Percentiles rank a stretch among this genome's conserved stretches.
These are phyloP conservation scores for Rachycentron canadum DNA, from an alignment of 2,797 vertebrate species.

Conservation along the genomic window DNA sequence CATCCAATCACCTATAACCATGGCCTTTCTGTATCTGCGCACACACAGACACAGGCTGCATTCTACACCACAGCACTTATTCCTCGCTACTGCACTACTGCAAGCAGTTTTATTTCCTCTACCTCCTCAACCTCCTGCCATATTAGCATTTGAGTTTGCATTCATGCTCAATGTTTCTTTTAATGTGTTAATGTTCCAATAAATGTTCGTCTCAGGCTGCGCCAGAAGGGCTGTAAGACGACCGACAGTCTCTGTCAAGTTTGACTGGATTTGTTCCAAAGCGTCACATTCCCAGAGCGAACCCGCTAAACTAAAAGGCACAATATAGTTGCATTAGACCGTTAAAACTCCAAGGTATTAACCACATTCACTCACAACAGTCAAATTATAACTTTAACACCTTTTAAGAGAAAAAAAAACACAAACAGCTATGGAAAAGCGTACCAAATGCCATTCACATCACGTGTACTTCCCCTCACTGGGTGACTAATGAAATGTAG, in stretches of 20 bases:
- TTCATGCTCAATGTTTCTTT: constrained; percentile 15
- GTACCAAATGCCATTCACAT: neutral
- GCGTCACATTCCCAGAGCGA: constrained; percentile 13
- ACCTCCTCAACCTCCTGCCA: neutral
- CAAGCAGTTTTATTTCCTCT: neutral
- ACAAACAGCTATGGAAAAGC: neutral
- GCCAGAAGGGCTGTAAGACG: neutral
- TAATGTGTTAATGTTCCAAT: neutral
- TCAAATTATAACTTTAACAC: constrained; percentile 17
- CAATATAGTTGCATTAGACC: neutral
- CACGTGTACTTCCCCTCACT: neutral
- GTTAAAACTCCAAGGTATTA: neutral
- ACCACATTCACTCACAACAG: neutral
- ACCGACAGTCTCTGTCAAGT: neutral
- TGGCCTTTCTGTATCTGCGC: neutral
- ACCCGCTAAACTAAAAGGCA: neutral
- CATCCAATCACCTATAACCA: neutral
- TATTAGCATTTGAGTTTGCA: constrained; percentile 14
- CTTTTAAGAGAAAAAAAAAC: neutral
- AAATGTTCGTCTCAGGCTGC: constrained; percentile 1
- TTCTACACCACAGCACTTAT: neutral
- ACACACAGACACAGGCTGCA: neutral
- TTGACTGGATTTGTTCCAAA: constrained; percentile 15
- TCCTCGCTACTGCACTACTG: neutral
- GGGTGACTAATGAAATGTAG: neutral